Evolutionary conservation across 2,797 vertebrate genomes (phyloP).

Genomic region (Gymnothorax reevesii): DNA sequence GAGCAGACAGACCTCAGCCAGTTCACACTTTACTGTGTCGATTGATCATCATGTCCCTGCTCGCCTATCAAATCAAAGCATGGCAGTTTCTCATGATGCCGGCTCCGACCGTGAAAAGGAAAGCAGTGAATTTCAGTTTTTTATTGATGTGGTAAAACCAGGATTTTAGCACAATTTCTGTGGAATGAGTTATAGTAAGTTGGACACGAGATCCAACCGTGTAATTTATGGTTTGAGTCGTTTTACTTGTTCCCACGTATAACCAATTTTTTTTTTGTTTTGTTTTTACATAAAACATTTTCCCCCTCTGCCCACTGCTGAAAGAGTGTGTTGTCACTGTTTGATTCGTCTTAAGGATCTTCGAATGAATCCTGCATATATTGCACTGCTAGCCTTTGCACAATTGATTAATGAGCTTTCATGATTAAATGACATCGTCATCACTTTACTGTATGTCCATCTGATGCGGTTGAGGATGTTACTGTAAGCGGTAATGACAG

Average conservation of each 20-base stretch:
- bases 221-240: neutral
- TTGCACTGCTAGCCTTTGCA: neutral
- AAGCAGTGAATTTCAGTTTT: too few relatives aligned
- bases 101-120: neutral
- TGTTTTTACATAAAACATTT: neutral
- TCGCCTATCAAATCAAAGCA: neutral
- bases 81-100: neutral
- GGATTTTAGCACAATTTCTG: neutral
- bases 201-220: neutral
- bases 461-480: constrained; percentile 16
- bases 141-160: too few relatives aligned
- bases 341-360: neutral
- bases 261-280: neutral
- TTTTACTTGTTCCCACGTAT: neutral
- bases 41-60: neutral
- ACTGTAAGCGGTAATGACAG: neutral
- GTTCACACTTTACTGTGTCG: neutral
- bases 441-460: neutral
- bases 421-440: neutral
- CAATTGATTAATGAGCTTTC: constrained; percentile 13
- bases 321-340: neutral
- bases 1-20: neutral
- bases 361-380: neutral
- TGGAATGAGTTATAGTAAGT: neutral
- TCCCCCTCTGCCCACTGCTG: neutral